A percentile compares a stretch with the other conserved stretches of the same genome.
Conservation (phyloP, 1,140 invertebrate species). For the Apis dorsata region DNA sequence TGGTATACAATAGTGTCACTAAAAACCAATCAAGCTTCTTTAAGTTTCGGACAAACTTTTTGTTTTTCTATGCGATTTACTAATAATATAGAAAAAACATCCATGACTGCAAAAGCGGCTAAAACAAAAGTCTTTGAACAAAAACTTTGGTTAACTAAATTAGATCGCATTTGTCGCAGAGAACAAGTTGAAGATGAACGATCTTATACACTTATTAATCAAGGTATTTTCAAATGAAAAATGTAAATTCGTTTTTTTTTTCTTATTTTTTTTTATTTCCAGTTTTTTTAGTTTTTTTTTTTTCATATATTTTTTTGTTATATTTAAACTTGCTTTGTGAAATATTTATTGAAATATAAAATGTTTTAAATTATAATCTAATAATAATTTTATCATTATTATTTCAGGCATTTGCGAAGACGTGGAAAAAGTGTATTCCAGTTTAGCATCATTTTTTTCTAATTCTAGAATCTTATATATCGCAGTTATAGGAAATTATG, state of each 20-base stretch:
- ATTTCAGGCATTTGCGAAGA: slow-evolving; percentile 77
- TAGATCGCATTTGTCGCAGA: slow-evolving; percentile 70
- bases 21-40: slow-evolving; percentile 73
- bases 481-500: slow-evolving; percentile 58
- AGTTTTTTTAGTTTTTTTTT: background rate
- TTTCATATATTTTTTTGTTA: background rate
- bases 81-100: slow-evolving; percentile 50
- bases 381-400: background rate
- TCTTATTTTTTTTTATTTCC: background rate
- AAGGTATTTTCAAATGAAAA: slow-evolving; percentile 67
- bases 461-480: slow-evolving; percentile 69
- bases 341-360: background rate
- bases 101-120: slow-evolving; percentile 51
- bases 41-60: slow-evolving; percentile 60
- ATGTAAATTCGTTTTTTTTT: background rate
- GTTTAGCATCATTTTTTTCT: slow-evolving; percentile 73
- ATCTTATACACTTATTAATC: slow-evolving; percentile 73
- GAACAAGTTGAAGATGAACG: slow-evolving; percentile 66
- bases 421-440: slow-evolving; percentile 75
- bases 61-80: slow-evolving; percentile 76
- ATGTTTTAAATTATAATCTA: background rate
- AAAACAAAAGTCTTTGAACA: slow-evolving; percentile 66
- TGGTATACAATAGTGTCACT: slow-evolving; percentile 82
- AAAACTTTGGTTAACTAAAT: slow-evolving; percentile 72
- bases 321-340: background rate